Conservation (phyloP, 1,140 invertebrate species). For the Drosophila subobscura region DNA sequence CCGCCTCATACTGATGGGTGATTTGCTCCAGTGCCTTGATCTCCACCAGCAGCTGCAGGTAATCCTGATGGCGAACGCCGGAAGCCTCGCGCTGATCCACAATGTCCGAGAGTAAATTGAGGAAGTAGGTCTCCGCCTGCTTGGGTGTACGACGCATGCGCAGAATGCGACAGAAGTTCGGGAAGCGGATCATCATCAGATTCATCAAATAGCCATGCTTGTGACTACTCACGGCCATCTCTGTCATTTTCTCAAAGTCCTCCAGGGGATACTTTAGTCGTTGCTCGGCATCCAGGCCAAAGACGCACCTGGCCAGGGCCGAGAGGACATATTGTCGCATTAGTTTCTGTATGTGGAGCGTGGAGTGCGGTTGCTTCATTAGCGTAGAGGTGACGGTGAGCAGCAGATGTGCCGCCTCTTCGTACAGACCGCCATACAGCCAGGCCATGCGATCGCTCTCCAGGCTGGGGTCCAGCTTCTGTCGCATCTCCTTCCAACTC, state of each 20-base stretch:
- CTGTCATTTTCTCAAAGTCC: conserved; percentile 74
- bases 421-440: conserved; percentile 82
- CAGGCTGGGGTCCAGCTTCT: conserved; percentile 87
- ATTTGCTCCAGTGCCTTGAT: conserved; percentile 59
- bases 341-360: conserved; percentile 71
- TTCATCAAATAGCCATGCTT: conserved; percentile 72
- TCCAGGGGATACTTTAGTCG: conserved; percentile 58
- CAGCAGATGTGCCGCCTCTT: conserved; percentile 62
- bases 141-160: conserved; percentile 58
- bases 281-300: conserved; percentile 58
- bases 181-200: conserved; percentile 68
- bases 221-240: conserved; percentile 65
- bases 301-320: conserved; percentile 65
- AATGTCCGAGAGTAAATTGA: conserved; percentile 81
- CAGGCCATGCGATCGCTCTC: conserved; percentile 86
- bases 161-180: conserved; percentile 62
- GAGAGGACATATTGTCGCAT: conserved; percentile 69
- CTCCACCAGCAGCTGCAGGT: conserved; percentile 84
- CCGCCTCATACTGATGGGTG: conserved; percentile 63
- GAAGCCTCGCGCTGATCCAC: conserved; percentile 84
- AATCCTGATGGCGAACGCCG: conserved; percentile 84
- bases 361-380: conserved; percentile 58
- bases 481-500: conserved; percentile 86
- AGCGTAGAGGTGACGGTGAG: conserved; percentile 52
- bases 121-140: conserved; percentile 84